A percentile compares a stretch with the other conserved stretches of the same genome.
Evolutionary conservation across 2,888 invertebrate species (phyloP).

Genomic region (Drosophila paracracens): DNA sequence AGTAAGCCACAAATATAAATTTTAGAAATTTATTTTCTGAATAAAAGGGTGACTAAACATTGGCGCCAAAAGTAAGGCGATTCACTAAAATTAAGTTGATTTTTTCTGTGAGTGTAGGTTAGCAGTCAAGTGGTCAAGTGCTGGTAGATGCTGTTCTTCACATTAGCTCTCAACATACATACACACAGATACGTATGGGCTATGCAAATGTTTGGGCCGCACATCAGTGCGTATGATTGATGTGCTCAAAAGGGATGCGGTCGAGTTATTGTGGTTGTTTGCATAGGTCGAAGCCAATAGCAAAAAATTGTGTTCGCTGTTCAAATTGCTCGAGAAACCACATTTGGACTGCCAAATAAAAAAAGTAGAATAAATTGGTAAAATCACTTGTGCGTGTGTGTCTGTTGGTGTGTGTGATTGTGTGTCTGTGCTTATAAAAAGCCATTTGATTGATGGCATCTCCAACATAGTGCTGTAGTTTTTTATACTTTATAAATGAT

Average conservation of each 20-base stretch:
- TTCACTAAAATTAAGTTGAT: neutral
- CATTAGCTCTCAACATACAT: conserved; percentile 21
- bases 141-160: conserved; percentile 15
- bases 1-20: neutral
- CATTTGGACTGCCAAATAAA: conserved; percentile 15
- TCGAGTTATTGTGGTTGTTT: conserved; percentile 54
- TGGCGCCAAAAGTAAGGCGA: neutral
- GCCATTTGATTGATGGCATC: conserved; percentile 56
- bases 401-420: neutral
- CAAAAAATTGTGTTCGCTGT: conserved; percentile 6
- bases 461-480: conserved; percentile 7
- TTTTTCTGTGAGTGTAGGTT: neutral
- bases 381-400: conserved; percentile 29
- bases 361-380: conserved; percentile 5
- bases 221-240: conserved; percentile 74
- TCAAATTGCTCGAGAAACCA: conserved; percentile 15
- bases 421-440: conserved; percentile 12
- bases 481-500: conserved; percentile 22
- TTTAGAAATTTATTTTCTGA: neutral
- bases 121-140: conserved; percentile 17
- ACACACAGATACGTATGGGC: conserved; percentile 26
- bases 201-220: conserved; percentile 69
- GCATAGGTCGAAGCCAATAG: conserved; percentile 49
- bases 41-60: neutral
- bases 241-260: conserved; percentile 61